phyloP scores from a whole-genome alignment of 2,113 vertebrate genomes.

The Cromileptes altivelis region DNA sequence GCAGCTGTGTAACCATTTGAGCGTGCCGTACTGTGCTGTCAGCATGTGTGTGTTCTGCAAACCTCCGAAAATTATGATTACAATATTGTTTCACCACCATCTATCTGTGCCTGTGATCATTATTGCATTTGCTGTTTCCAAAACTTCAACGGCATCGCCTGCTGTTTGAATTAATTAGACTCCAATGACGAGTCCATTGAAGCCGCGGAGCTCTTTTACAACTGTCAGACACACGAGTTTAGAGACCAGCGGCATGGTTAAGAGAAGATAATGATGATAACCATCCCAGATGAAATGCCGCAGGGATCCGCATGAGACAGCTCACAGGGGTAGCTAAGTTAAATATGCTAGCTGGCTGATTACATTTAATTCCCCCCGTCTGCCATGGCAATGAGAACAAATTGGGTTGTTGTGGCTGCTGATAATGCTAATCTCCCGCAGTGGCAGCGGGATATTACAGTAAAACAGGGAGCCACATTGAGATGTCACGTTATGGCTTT shows the following conservation, averaged over 20 bases:
- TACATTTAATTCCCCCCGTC: slow-evolving; percentile 71
- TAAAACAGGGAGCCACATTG: slow-evolving; percentile 65
- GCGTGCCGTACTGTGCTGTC: slow-evolving; percentile 5
- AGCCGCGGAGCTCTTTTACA: slow-evolving; percentile 26
- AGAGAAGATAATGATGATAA: slow-evolving; percentile 66
- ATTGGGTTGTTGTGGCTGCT: slow-evolving; percentile 76
- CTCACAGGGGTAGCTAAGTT: slow-evolving; percentile 72
- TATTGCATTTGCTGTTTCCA: slow-evolving; percentile 10
- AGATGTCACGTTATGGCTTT: slow-evolving; percentile 67
- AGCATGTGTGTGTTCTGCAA: slow-evolving; percentile 25
- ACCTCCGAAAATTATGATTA: slow-evolving; percentile 27
- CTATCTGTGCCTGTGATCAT: slow-evolving; percentile 31
- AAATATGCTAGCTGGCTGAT: slow-evolving; percentile 78
- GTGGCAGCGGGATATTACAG: slow-evolving; percentile 68
- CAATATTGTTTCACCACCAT: slow-evolving; percentile 23
- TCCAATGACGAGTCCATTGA: slow-evolving; percentile 34
- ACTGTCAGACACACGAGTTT: slow-evolving; percentile 40
- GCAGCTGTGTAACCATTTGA: slow-evolving; percentile 33
- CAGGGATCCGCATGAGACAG: slow-evolving; percentile 48
- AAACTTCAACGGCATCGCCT: slow-evolving; percentile 10
- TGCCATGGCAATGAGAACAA: slow-evolving; percentile 73
- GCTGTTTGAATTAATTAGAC: slow-evolving; percentile 51
- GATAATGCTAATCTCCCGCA: slow-evolving; percentile 72
- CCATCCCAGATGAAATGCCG: slow-evolving; percentile 47
- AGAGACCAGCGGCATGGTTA: slow-evolving; percentile 48